Conservation (phyloP, 2,797 vertebrate species). For the Chaetodon trifasciatus region DNA sequence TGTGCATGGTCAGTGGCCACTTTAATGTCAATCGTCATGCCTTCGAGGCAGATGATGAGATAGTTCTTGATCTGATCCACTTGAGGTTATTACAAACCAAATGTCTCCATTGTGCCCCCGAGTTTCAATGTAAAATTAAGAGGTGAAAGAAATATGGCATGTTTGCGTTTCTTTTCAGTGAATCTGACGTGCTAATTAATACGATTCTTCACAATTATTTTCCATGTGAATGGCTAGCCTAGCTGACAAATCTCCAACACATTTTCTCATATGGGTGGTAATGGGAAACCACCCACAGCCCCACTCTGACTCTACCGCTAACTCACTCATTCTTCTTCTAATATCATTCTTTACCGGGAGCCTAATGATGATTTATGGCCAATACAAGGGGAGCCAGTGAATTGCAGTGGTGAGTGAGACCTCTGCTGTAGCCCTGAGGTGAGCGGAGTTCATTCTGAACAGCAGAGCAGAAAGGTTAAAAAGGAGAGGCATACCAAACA, state of each 20-base stretch:
- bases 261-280: conserved; percentile 57
- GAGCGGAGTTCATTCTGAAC: conserved; percentile 59
- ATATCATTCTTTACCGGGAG: conserved; percentile 61
- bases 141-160: conserved; percentile 10
- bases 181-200: conserved; percentile 46
- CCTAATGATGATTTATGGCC: conserved; percentile 79
- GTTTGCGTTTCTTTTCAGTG: conserved; percentile 42
- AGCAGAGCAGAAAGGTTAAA: conserved; percentile 48
- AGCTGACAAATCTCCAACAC: conserved; percentile 60
- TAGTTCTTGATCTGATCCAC: background rate
- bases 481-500: conserved; percentile 7
- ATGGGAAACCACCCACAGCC: conserved; percentile 64
- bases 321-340: conserved; percentile 57
- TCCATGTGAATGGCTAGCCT: conserved; percentile 15
- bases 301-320: conserved; percentile 50
- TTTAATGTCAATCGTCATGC: conserved; percentile 2
- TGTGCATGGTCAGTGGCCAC: background rate
- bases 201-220: conserved; percentile 65
- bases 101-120: conserved; percentile 13
- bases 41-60: conserved; percentile 3
- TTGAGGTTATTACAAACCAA: background rate
- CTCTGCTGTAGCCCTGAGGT: conserved; percentile 49
- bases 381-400: conserved; percentile 37
- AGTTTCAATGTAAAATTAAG: conserved; percentile 20
- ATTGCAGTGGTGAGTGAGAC: conserved; percentile 47